Evolutionary conservation across 2,888 invertebrate species (phyloP).

Genomic region (Criorhina ranunculi): DNA sequence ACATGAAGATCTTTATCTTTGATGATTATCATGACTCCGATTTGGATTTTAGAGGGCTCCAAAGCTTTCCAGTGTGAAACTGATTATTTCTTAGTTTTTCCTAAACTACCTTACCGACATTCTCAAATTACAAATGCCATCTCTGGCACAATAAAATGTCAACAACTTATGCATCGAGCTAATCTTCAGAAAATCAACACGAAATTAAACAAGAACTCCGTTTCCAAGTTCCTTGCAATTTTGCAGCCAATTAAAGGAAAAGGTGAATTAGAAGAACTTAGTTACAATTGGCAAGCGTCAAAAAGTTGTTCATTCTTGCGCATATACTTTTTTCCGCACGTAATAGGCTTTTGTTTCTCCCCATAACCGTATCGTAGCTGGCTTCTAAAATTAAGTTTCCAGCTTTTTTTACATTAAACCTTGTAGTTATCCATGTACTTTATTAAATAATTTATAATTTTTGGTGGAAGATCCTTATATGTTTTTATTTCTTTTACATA

Average conservation of each 20-base stretch:
- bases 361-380: neutral
- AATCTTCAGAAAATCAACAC: slow-evolving; percentile 24
- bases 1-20: no score
- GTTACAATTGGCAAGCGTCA: slow-evolving; percentile 19
- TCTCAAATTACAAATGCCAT: neutral
- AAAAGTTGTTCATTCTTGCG: slow-evolving; percentile 15
- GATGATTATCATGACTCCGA: no score
- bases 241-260: slow-evolving; percentile 23
- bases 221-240: slow-evolving; percentile 21
- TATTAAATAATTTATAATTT: slow-evolving; percentile 41
- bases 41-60: no score
- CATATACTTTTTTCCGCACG: slow-evolving; percentile 8
- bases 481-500: slow-evolving; percentile 71
- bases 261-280: slow-evolving; percentile 50
- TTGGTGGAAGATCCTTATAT: slow-evolving; percentile 67
- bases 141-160: slow-evolving; percentile 7
- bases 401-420: neutral
- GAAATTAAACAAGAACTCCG: slow-evolving; percentile 11
- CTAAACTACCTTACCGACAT: slow-evolving; percentile 1
- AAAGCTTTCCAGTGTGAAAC: no score
- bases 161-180: neutral
- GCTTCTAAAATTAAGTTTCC: slow-evolving; percentile 6
- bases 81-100: no score
- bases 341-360: slow-evolving; percentile 1
- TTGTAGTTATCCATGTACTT: neutral